These are phyloP conservation scores for Hydrocynus forskahlii DNA, from an alignment of 2,797 vertebrate genomes.

Conservation along the genomic window DNA sequence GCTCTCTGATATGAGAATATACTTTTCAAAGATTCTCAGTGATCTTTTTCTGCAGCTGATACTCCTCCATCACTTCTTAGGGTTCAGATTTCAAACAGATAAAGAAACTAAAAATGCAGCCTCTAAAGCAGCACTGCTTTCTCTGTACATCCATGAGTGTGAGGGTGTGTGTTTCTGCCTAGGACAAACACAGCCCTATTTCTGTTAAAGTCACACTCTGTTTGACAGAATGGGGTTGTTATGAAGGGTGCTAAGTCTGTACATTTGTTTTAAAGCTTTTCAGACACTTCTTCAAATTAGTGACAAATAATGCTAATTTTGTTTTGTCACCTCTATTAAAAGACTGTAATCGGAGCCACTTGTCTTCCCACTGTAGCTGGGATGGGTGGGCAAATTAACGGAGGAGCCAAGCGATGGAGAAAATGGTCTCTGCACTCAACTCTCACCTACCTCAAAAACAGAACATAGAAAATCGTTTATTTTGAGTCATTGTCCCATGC, in stretches of 20 bases:
- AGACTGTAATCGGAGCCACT: constrained; percentile 37
- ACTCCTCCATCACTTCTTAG: neutral
- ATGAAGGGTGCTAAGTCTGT: constrained; percentile 46
- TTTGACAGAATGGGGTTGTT: constrained; percentile 64
- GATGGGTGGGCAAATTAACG: constrained; percentile 7
- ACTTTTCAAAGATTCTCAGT: neutral
- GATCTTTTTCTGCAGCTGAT: neutral
- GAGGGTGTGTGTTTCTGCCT: constrained; percentile 37
- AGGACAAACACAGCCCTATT: constrained; percentile 39
- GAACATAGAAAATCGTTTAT: neutral
- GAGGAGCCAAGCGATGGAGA: neutral
- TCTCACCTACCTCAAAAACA: neutral
- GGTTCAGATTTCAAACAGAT: neutral
- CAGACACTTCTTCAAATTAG: constrained; percentile 23
- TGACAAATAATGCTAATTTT: constrained; percentile 47
- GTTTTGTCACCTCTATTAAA: constrained; percentile 35
- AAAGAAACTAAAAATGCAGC: neutral
- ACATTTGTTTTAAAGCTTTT: constrained; percentile 45
- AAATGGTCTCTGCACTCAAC: neutral
- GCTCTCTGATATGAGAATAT: neutral
- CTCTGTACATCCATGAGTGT: constrained; percentile 10
- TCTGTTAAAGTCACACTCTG: constrained; percentile 46
- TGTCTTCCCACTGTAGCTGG: neutral
- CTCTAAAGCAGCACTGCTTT: constrained; percentile 30
- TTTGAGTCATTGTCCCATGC: constrained; percentile 27